These are phyloP conservation scores for Augochlora pura DNA, from an alignment of 1,140 invertebrate species.

Conservation along the genomic window DNA sequence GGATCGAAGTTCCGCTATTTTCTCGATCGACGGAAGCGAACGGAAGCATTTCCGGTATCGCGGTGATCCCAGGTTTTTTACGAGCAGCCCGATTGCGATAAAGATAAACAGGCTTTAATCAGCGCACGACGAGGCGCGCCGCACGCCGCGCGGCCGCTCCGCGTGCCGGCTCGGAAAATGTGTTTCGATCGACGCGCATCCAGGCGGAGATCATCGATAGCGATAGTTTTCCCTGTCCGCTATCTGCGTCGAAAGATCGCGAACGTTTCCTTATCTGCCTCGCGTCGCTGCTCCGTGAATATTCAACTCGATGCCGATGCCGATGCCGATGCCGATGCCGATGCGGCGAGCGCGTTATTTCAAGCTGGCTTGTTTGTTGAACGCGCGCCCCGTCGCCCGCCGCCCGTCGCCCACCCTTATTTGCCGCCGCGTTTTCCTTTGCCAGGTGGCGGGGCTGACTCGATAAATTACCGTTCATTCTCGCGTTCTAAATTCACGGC, in stretches of 20 bases:
- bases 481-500: constrained; percentile 22
- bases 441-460: neutral
- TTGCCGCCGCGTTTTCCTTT: constrained; percentile 17
- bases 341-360: constrained; percentile 19
- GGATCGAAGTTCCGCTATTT: neutral
- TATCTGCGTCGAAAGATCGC: constrained; percentile 46
- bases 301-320: constrained; percentile 7
- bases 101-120: constrained; percentile 47
- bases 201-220: constrained; percentile 32
- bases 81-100: constrained; percentile 39
- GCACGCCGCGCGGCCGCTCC: constrained; percentile 6
- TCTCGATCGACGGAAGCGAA: constrained; percentile 30
- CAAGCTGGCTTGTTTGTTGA: constrained; percentile 36
- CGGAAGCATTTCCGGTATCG: constrained; percentile 23
- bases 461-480: constrained; percentile 15
- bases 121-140: constrained; percentile 1
- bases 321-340: neutral
- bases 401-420: constrained; percentile 20
- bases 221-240: constrained; percentile 1
- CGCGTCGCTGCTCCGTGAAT: constrained; percentile 34
- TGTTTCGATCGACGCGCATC: constrained; percentile 20
- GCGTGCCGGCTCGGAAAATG: constrained; percentile 26
- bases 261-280: constrained; percentile 36
- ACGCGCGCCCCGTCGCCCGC: constrained; percentile 7
- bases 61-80: constrained; percentile 20